phyloP scores from a whole-genome alignment of 2,113 vertebrate genomes.

The Chaetops frenatus region DNA sequence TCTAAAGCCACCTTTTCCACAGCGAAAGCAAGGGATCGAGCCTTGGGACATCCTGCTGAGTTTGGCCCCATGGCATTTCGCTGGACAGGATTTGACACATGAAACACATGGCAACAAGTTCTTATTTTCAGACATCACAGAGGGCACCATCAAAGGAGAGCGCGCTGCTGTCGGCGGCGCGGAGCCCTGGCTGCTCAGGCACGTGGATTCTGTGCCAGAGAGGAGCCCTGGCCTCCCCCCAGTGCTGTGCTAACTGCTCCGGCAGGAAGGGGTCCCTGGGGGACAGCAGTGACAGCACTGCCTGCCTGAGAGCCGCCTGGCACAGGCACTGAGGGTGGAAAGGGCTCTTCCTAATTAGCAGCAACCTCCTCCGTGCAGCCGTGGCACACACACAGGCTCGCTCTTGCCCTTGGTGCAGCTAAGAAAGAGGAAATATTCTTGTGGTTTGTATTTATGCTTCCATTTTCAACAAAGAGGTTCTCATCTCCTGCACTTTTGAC shows the following conservation, averaged over 20 bases:
- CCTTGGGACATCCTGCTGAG: not conserved
- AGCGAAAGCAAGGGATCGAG: not conserved
- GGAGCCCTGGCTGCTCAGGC: not conserved
- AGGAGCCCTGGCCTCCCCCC: not conserved
- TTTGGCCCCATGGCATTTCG: not conserved
- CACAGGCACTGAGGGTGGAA: not conserved
- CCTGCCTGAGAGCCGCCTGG: not conserved
- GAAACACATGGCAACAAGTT: not conserved
- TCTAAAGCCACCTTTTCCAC: not conserved
- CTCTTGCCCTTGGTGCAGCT: not conserved
- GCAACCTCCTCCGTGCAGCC: not conserved
- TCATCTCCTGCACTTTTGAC: not conserved
- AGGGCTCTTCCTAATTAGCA: not conserved
- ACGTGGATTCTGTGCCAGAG: rapidly evolving
- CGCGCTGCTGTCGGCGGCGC: not conserved
- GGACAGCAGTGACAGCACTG: rapidly evolving
- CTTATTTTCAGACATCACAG: not conserved
- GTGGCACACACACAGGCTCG: rapidly evolving
- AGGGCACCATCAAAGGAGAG: not conserved
- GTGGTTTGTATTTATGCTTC: not conserved
- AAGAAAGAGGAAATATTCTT: not conserved
- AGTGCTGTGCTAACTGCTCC: not conserved
- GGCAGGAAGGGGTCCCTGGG: not conserved
- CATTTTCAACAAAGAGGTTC: not conserved
- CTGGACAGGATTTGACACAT: not conserved